These are phyloP conservation scores for Corella eumyota DNA, from an alignment of 23 tunicate genomes.

Conservation along the genomic window DNA sequence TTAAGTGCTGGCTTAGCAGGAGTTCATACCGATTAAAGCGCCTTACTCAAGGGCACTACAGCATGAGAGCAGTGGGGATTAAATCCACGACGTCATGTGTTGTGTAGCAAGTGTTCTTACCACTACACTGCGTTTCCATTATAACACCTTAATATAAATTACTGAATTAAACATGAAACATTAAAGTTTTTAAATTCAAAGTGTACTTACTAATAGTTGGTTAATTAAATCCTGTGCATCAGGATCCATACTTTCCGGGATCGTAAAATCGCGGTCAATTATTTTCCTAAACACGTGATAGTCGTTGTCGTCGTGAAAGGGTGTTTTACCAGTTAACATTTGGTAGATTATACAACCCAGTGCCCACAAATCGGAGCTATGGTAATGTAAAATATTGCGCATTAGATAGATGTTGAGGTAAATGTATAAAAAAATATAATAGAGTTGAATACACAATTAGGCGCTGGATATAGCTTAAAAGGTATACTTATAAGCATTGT, in stretches of 20 bases:
- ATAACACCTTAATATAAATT: background rate
- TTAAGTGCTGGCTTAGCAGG: no score
- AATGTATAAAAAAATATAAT: no score
- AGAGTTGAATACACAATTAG: no score
- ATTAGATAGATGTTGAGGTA: no score
- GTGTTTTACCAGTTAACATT: conserved; percentile 43
- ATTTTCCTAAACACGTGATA: conserved; percentile 24
- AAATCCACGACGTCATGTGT: no score
- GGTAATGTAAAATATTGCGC: background rate
- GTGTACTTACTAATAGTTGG: conserved; percentile 24
- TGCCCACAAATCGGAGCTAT: conserved; percentile 59
- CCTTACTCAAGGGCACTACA: no score
- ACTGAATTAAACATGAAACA: background rate
- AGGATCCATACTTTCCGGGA: conserved; percentile 7
- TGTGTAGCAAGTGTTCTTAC: no score
- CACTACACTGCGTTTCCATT: conserved; percentile 3
- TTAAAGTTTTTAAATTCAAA: background rate
- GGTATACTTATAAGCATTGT: no score
- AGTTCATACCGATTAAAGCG: no score
- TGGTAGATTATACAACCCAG: conserved; percentile 49
- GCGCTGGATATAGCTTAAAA: no score
- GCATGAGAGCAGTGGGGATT: no score
- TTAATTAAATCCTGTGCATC: conserved; percentile 32
- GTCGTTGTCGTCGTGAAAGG: conserved; percentile 25
- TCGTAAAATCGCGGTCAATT: conserved; percentile 6